Evolutionary conservation across 2,888 invertebrate species (phyloP), one percentile per base, ranked within the genome.

Genomic region (Pollenia griseotomentosa): DNA sequence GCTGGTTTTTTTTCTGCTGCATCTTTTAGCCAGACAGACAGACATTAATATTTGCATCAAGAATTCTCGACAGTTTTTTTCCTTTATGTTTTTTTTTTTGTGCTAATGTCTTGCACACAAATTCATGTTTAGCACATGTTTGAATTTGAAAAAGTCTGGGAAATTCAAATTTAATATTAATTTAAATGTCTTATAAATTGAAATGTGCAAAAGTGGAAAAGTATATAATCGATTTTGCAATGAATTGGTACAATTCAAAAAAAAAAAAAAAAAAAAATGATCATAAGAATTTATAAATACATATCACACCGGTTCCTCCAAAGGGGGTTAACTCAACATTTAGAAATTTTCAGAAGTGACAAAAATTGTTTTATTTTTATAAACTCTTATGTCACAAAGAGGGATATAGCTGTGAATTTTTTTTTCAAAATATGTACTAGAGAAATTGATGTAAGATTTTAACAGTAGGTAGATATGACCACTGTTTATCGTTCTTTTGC

Each of bases 41-140:
- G 48, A 74, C 51, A 12, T 65, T 14, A n/a, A 16, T 55, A 77
- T 77, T 71, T 81, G 73, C 46, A 80, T 78, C 68, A 77, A 84
- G 71, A 77, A 83, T 83, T 71, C 12, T 40, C 51, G 55, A 61
- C 61, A 70, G 75, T 33, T 65, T 61, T 61, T 19, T 19, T 19
- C 2, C n/a, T n/a, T n/a, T n/a, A n/a, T n/a, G n/a, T 40, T 63
- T 66, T 63, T n/a, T 53, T 82, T 70, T 42, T 57, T 59, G 7
- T 19, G 7, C 2, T 42, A 12, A 0, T 65, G 16, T 53, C 46
- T 65, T 63, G 51, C 66, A 53, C 57, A 80, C 53, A 73, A 84
- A 73, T 75, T 81, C 81, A 81, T 84, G 83, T 84, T 77, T 42
- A 87, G 87, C 87, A 87, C 77, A 81, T 87, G 87, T 87, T 84